Conservation (phyloP, 2,888 invertebrate genomes). For the Hanleya hanleyi region DNA sequence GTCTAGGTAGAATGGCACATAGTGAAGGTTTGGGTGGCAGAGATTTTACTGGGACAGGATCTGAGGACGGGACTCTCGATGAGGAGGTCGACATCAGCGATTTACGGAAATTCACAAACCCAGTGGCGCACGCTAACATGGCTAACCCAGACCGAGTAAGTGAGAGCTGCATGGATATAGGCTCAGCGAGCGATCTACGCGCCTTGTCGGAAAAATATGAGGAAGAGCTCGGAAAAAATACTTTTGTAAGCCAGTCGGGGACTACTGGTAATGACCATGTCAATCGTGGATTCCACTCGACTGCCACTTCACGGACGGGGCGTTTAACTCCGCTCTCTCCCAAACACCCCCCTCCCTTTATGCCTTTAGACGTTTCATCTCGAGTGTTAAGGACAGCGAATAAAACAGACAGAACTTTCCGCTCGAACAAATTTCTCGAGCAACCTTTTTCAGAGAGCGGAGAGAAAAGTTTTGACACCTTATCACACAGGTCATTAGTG, state of each 20-base stretch:
- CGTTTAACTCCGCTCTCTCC: slow-evolving; percentile 40
- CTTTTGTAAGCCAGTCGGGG: no score
- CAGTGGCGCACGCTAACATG: no score
- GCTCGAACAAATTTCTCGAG: neutral
- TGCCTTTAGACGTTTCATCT: slow-evolving; percentile 52
- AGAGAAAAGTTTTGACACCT: slow-evolving; percentile 21
- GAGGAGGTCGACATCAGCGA: no score
- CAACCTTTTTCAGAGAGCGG: neutral
- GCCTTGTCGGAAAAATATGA: slow-evolving; percentile 41
- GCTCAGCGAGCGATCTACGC: slow-evolving; percentile 41
- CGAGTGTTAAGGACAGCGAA: slow-evolving; percentile 50
- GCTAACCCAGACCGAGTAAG: no score
- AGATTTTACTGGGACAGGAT: no score
- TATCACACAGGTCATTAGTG: slow-evolving; percentile 50
- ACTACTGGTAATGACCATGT: neutral
- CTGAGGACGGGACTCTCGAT: no score
- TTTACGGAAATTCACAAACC: no score
- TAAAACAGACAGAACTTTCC: slow-evolving; percentile 44
- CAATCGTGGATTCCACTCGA: neutral
- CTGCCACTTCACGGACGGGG: neutral
- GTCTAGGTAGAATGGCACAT: no score
- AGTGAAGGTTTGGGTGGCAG: no score
- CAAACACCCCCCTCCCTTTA: slow-evolving; percentile 48
- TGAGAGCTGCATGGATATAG: slow-evolving; percentile 22
- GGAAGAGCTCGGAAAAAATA: neutral